Percentiles rank a stretch among this genome's conserved stretches.
These are phyloP conservation scores for Pluvialis apricaria DNA, from an alignment of 2,113 vertebrate species.

Conservation along the genomic window DNA sequence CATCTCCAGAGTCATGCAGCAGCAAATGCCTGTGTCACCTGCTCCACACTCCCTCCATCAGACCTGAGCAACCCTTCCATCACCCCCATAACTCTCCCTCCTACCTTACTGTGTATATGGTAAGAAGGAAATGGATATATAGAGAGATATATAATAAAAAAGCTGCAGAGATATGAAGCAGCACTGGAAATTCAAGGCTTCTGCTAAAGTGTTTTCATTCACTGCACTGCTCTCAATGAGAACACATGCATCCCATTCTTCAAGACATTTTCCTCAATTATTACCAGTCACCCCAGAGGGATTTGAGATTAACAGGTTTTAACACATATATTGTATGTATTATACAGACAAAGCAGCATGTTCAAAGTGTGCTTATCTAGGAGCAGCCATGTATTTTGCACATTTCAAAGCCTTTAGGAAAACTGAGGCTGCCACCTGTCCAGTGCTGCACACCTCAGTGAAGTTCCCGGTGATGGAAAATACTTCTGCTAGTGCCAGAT, in stretches of 20 bases:
- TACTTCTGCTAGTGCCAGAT: background rate
- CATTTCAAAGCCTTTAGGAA: background rate
- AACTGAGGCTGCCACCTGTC: background rate
- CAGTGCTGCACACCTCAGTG: background rate
- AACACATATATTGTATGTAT: background rate
- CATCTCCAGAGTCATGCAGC: background rate
- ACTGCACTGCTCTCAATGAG: background rate
- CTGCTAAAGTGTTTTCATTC: background rate
- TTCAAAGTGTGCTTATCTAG: background rate
- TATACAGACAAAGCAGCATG: background rate
- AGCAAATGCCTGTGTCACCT: background rate
- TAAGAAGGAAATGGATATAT: background rate
- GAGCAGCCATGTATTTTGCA: background rate
- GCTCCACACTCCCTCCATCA: background rate
- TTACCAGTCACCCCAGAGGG: background rate
- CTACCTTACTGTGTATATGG: background rate
- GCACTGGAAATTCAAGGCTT: background rate
- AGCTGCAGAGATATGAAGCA: background rate
- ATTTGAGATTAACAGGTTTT: background rate
- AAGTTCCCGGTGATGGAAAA: background rate
- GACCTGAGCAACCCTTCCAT: background rate
- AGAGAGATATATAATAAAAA: background rate
- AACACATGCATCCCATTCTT: background rate
- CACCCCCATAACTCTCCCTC: background rate
- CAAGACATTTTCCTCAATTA: background rate